Percentiles rank a stretch among this genome's conserved stretches.
Conservation (phyloP, 2,797 vertebrate species). For the Poeciliopsis paucimaculata region DNA sequence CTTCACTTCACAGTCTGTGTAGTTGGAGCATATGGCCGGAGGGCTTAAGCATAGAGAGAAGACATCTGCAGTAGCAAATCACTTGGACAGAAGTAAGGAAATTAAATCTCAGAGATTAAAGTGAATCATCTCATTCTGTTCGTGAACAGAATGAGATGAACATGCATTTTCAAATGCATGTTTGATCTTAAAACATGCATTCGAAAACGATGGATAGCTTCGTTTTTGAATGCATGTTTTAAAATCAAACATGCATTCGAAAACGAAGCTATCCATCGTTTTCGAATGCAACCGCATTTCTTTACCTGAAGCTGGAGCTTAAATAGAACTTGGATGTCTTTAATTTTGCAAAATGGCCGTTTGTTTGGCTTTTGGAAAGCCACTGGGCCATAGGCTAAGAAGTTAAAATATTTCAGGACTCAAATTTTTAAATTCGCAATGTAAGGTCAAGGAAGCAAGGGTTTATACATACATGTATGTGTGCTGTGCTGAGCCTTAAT, state of each 20-base stretch:
- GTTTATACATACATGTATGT: constrained; percentile 15
- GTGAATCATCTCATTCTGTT: constrained; percentile 36
- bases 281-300: not conserved
- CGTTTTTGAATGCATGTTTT: too few relatives aligned
- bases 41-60: constrained; percentile 54
- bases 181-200: too few relatives aligned
- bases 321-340: constrained; percentile 5
- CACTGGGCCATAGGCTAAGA: constrained; percentile 8
- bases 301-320: not conserved
- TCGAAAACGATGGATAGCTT: too few relatives aligned
- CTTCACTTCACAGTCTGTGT: constrained; percentile 46
- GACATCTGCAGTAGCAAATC: constrained; percentile 60
- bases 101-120: constrained; percentile 64
- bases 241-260: too few relatives aligned
- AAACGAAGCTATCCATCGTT: too few relatives aligned
- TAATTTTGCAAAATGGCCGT: constrained; percentile 22
- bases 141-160: not conserved
- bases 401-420: not conserved
- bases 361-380: constrained; percentile 32
- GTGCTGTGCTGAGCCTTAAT: not conserved
- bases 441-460: not conserved
- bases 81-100: constrained; percentile 38
- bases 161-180: too few relatives aligned
- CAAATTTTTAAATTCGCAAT: not conserved
- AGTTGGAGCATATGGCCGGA: constrained; percentile 59